Conservation (phyloP, 92 coral and sea anemone species). For the Virgularia gustaviana region DNA sequence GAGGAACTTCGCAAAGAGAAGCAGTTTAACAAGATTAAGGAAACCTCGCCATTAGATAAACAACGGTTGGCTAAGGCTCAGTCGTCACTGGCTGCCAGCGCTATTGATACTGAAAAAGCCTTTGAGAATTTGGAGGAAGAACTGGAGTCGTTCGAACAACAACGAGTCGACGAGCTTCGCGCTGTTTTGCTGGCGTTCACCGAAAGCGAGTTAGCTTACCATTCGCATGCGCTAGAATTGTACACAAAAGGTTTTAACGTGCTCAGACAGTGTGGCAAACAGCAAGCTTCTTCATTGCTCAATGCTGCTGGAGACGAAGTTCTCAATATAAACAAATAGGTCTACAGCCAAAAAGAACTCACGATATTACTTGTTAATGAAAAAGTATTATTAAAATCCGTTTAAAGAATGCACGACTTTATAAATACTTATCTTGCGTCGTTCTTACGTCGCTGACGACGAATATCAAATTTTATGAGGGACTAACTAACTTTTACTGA, state of each 20-base stretch:
- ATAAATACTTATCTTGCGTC: too few species aligned
- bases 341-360: too few species aligned
- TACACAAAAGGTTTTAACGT: slow-evolving; percentile 25
- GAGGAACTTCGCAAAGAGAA: slow-evolving; percentile 30
- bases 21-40: slow-evolving; percentile 22
- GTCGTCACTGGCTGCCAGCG: slow-evolving; percentile 1
- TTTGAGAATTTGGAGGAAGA: slow-evolving; percentile 15
- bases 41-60: slow-evolving; percentile 27
- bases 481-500: too few species aligned
- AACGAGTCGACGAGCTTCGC: slow-evolving; percentile 27
- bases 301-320: slow-evolving; percentile 32
- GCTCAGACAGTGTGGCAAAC: slow-evolving; percentile 1
- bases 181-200: slow-evolving; percentile 32
- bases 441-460: too few species aligned
- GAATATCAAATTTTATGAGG: too few species aligned
- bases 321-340: too few species aligned
- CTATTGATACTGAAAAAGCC: slow-evolving; percentile 24
- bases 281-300: not conserved
- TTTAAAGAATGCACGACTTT: too few species aligned
- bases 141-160: slow-evolving; percentile 25
- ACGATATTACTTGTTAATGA: too few species aligned
- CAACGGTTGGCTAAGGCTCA: slow-evolving; percentile 31
- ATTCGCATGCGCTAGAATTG: slow-evolving; percentile 38
- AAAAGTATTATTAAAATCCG: too few species aligned
- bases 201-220: slow-evolving; percentile 32